phyloP scores from a whole-genome alignment of 2,888 invertebrate species.

The Acheta domesticus region DNA sequence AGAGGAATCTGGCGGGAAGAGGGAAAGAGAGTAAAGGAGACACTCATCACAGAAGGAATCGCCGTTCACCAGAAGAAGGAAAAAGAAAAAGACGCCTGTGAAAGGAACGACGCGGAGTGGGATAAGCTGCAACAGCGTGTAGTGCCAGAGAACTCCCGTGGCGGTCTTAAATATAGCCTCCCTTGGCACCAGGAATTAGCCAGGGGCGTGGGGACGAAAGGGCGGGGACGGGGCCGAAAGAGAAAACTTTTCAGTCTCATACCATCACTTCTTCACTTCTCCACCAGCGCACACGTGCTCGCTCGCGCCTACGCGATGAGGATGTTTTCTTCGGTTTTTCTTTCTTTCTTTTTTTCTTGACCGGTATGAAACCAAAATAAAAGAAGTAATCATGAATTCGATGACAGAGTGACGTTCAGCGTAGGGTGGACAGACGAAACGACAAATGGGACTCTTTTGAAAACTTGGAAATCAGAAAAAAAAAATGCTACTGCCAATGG shows the following conservation, averaged over 20 bases:
- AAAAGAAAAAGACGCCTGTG: not conserved
- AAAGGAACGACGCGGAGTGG: not conserved
- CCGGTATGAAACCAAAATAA: too few relatives aligned
- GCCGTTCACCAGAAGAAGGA: not conserved
- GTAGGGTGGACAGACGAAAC: too few relatives aligned
- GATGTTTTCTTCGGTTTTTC: too few relatives aligned
- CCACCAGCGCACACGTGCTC: constrained; percentile 18
- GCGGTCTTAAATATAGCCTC: constrained; percentile 28
- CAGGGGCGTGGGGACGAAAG: constrained; percentile 20
- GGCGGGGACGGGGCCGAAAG: constrained; percentile 18
- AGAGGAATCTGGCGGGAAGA: too few relatives aligned
- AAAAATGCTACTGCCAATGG: too few relatives aligned
- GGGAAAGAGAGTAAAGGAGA: too few relatives aligned
- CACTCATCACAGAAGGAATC: too few relatives aligned
- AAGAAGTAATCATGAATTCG: too few relatives aligned
- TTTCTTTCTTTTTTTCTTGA: too few relatives aligned
- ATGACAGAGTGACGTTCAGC: too few relatives aligned
- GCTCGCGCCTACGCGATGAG: not conserved
- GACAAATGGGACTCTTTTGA: too few relatives aligned
- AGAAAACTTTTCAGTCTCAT: constrained; percentile 5
- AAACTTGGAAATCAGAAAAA: too few relatives aligned
- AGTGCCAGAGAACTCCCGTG: constrained; percentile 21
- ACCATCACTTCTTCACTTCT: constrained; percentile 18
- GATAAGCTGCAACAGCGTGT: constrained; percentile 26
- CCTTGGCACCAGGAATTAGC: constrained; percentile 29